These are phyloP conservation scores for Perca schrenkii DNA, from an alignment of 2,113 vertebrate species.

Conservation along the genomic window DNA sequence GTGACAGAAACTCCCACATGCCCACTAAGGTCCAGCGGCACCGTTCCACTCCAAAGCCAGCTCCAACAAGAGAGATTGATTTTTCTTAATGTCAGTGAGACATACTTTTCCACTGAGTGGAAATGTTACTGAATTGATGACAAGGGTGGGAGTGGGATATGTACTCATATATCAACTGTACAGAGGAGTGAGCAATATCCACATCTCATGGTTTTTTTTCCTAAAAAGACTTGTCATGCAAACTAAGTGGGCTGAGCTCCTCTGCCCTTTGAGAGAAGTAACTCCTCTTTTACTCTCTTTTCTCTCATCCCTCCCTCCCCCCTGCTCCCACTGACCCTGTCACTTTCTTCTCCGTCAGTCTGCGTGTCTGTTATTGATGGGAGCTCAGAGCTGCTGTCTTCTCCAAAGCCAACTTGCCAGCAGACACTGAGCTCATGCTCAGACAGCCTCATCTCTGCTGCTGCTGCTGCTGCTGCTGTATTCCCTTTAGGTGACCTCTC, in stretches of 20 bases:
- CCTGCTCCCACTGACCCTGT: conserved; percentile 51
- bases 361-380: conserved; percentile 67
- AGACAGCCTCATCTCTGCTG: conserved; percentile 49
- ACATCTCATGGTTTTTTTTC: conserved; percentile 21
- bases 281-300: conserved; percentile 39
- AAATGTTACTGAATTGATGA: conserved; percentile 72
- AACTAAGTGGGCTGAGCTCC: conserved; percentile 49
- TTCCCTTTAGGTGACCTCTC: conserved; percentile 65
- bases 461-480: conserved; percentile 2
- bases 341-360: conserved; percentile 58
- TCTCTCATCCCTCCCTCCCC: conserved; percentile 17
- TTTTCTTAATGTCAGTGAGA: conserved; percentile 78
- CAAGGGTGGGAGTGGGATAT: conserved; percentile 35
- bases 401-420: conserved; percentile 59
- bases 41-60: conserved; percentile 43
- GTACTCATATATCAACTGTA: conserved; percentile 22
- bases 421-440: conserved; percentile 62
- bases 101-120: conserved; percentile 50
- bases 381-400: conserved; percentile 65
- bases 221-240: conserved; percentile 53
- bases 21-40: conserved; percentile 51
- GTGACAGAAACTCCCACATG: conserved; percentile 71
- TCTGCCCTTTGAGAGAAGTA: conserved; percentile 44
- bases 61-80: conserved; percentile 61
- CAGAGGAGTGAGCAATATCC: conserved; percentile 22